Evolutionary conservation across 2,888 invertebrate species (phyloP).

Genomic region (Platypus cylindrus): DNA sequence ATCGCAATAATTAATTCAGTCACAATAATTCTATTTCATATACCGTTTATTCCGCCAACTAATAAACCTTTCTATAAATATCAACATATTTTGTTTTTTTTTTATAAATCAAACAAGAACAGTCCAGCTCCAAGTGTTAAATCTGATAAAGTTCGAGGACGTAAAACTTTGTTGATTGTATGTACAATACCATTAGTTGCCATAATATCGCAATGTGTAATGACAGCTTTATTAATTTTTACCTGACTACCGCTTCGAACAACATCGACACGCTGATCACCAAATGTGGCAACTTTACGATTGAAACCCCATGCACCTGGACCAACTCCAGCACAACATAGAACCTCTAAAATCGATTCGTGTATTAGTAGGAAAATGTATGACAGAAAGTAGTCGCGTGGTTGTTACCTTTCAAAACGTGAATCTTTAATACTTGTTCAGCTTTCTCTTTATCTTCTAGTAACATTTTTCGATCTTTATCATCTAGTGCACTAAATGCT

Average conservation of each 20-base stretch:
- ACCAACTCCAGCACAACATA: conserved; percentile 34
- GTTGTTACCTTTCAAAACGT: conserved; percentile 39
- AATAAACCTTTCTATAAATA: too few species aligned
- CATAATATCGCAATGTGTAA: conserved; percentile 38
- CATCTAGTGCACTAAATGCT: conserved; percentile 39
- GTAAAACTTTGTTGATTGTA: conserved; percentile 40
- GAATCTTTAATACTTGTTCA: conserved; percentile 37
- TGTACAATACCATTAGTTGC: conserved; percentile 48
- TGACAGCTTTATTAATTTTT: conserved; percentile 29
- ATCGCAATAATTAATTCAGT: too few species aligned
- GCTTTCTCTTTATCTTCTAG: conserved; percentile 38
- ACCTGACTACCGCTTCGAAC: conserved; percentile 28
- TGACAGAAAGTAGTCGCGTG: not conserved
- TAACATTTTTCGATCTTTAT: conserved; percentile 35
- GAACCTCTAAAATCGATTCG: too few species aligned
- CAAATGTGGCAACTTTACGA: conserved; percentile 28
- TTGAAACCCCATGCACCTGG: conserved; percentile 33
- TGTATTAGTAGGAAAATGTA: conserved; percentile 1
- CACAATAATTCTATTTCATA: too few species aligned
- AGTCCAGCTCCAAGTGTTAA: conserved; percentile 26
- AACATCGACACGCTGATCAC: conserved; percentile 28
- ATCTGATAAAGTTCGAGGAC: conserved; percentile 29
- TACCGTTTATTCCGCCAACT: too few species aligned
- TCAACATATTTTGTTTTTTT: not conserved
- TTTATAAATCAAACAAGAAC: conserved; percentile 31